Percentiles rank a stretch among this genome's conserved stretches.
phyloP scores from a whole-genome alignment of 1,140 invertebrate genomes.

The Drosophila seguyi region DNA sequence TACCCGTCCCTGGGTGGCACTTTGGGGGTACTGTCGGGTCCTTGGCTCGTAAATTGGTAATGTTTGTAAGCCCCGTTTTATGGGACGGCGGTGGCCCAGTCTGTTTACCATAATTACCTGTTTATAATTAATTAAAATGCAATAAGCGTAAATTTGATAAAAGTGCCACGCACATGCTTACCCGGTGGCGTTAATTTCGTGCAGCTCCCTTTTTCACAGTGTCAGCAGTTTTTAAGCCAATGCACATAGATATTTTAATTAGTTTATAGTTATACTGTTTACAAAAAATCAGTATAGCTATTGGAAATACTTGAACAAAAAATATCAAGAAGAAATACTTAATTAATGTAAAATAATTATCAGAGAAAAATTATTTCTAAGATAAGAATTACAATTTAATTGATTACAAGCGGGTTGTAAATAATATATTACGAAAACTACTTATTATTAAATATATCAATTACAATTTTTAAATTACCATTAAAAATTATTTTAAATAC shows the following conservation, averaged over 20 bases:
- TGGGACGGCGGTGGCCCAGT: constrained; percentile 39
- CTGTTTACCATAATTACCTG: constrained; percentile 83
- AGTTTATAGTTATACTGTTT: background rate
- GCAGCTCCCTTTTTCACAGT: background rate
- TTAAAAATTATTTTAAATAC: background rate
- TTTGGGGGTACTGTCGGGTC: constrained; percentile 50
- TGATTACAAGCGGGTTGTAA: no score
- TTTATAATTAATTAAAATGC: constrained; percentile 85
- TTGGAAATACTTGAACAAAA: background rate
- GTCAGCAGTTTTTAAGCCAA: constrained; percentile 33
- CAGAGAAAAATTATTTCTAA: no score
- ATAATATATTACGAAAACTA: background rate
- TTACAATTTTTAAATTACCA: no score
- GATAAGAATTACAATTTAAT: no score
- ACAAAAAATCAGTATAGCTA: background rate
- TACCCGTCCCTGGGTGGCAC: constrained; percentile 16
- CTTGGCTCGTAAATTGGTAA: constrained; percentile 55
- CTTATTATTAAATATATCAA: background rate
- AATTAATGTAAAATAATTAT: background rate
- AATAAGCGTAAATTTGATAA: constrained; percentile 84
- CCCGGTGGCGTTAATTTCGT: constrained; percentile 47
- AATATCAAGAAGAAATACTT: background rate
- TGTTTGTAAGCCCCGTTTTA: constrained; percentile 42
- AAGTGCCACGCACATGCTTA: constrained; percentile 72
- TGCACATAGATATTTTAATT: constrained; percentile 3